Evolutionary conservation across 2,888 invertebrate species (phyloP).

Genomic region (Dusona sp.): DNA sequence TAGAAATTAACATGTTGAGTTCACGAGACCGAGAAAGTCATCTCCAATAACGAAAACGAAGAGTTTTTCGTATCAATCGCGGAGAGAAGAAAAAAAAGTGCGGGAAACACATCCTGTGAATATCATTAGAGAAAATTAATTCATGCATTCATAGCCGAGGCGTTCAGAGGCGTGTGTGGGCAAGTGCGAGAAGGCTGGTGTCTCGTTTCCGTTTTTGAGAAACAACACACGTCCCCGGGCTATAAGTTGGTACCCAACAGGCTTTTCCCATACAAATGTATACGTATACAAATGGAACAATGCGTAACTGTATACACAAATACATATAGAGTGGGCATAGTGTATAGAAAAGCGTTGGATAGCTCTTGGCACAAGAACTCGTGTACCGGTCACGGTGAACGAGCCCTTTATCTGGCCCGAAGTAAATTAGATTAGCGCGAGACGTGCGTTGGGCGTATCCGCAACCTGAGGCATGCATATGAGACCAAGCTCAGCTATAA

Average conservation of each 20-base stretch:
- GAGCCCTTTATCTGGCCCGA: conserved; percentile 78
- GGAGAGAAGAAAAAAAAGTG: conserved; percentile 5
- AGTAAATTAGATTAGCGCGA: conserved; percentile 79
- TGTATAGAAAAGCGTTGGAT: conserved; percentile 34
- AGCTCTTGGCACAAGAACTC: conserved; percentile 58
- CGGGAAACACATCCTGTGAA: conserved; percentile 48
- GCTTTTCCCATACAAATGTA: conserved; percentile 60
- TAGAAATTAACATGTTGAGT: not conserved
- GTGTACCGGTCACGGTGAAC: conserved; percentile 75
- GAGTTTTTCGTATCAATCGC: conserved; percentile 42
- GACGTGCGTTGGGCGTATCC: conserved; percentile 75
- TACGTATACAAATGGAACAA: conserved; percentile 28
- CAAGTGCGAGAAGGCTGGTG: conserved; percentile 46
- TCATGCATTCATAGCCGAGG: conserved; percentile 12
- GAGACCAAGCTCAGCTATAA: conserved; percentile 50
- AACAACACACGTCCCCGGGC: conserved; percentile 45
- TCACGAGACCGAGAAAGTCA: not conserved
- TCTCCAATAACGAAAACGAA: not conserved
- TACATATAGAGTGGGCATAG: not conserved
- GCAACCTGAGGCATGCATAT: conserved; percentile 71
- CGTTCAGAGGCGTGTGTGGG: conserved; percentile 28
- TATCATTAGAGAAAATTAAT: conserved; percentile 52
- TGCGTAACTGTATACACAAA: conserved; percentile 13
- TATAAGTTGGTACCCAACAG: conserved; percentile 39
- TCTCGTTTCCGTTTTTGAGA: conserved; percentile 67